Conservation (phyloP, 1,140 invertebrate species). For the fruit fly (Drosophila melanogaster) region DNA sequence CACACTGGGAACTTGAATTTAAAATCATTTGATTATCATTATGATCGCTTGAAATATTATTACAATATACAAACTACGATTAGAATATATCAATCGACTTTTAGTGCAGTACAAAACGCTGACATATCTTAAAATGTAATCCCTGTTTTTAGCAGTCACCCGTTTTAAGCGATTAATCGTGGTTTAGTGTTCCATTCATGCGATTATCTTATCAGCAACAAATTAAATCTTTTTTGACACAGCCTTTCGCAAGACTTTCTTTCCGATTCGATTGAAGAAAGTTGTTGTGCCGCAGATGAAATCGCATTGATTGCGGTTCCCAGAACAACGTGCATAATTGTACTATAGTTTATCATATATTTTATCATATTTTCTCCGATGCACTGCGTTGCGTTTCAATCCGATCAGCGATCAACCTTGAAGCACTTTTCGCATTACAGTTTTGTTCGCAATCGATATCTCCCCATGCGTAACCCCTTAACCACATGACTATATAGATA, state of each 20-base stretch:
- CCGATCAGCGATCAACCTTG: slow-evolving; percentile 27
- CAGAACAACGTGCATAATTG: slow-evolving; percentile 4
- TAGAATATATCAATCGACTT: too few relatives aligned
- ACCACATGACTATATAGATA: background rate
- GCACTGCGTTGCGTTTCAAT: too few relatives aligned
- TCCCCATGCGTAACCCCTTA: slow-evolving; percentile 16
- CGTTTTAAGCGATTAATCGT: background rate
- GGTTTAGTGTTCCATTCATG: slow-evolving; percentile 1
- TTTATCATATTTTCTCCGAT: background rate
- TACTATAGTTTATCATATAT: too few relatives aligned
- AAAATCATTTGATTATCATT: background rate
- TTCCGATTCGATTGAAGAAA: slow-evolving; percentile 25
- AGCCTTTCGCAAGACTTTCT: slow-evolving; percentile 7
- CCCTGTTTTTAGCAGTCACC: background rate
- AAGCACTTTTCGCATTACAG: slow-evolving; percentile 25
- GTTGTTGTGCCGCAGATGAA: slow-evolving; percentile 11
- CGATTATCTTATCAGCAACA: slow-evolving; percentile 4
- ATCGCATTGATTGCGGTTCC: slow-evolving; percentile 11
- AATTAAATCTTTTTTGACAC: background rate
- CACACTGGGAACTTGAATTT: background rate
- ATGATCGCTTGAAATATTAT: background rate
- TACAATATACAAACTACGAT: too few relatives aligned
- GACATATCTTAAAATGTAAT: background rate
- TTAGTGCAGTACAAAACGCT: background rate
- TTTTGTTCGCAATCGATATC: slow-evolving; percentile 28